Base-by-base conservation (phyloP, 2,797 vertebrate genomes). In the Anableps anableps region DNA sequence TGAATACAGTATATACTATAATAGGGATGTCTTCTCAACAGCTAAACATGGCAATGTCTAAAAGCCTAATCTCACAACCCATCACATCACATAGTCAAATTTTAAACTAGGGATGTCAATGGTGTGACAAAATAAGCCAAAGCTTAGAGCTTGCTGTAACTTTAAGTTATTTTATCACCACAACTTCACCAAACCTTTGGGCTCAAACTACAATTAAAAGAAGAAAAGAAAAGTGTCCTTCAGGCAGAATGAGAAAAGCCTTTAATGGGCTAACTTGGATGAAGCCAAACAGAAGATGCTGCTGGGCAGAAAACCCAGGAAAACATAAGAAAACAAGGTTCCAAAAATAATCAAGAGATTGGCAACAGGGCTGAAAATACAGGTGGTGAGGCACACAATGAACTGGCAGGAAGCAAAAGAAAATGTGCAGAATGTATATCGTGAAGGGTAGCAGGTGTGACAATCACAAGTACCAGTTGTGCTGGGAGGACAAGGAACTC, bases 291-390 rank as follows among this genome's bases (percentile, higher is more conserved):
- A 45, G 41, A 71, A 17, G 66, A 43, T 43, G 11, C 66, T n/a
- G 38, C 66, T 14, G 23, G 66, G 66, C 38, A 70, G 66, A 14
- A n/a, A 71, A 71, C 26, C 41, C 68, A 71, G 68, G 34, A 26
- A 55, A 53, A 55, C 48, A 55, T 34, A n/a, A 36, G 16, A 45
- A 50, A 31, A 23, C 45, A 48, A 72, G 19, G 31, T 55, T 74
- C 72, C 72, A 74, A 74, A 55, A 53, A 53, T 55, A 74, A 74
- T 55, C 50, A 53, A 74, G 50, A 51, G 36, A 26, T 55, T 74
- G 50, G 72, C 72, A 55, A 36, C 41, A 5, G 14, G 34, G 34
- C 34, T 74, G 31, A 74, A 26, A 41, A 53, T 74, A 50, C 23
- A 74, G 50, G 47, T 53, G 68, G 41, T 4, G 68, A 74, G 21